These are phyloP conservation scores for Pelobates cultripes DNA, from an alignment of 2,797 vertebrate genomes.

Conservation along the genomic window DNA sequence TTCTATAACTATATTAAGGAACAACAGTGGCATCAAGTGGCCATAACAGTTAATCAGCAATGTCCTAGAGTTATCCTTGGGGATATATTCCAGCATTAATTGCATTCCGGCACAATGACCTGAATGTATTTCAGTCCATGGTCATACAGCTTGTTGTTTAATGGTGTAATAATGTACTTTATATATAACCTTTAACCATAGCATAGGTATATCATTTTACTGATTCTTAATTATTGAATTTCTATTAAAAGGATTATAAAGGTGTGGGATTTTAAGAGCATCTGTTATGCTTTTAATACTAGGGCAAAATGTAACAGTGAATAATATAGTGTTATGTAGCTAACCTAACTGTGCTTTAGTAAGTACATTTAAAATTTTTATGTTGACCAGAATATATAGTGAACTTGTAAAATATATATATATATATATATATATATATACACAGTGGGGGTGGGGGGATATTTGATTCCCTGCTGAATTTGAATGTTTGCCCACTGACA, in stretches of 20 bases:
- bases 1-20: constrained; percentile 26
- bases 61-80: constrained; percentile 23
- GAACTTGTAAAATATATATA: too few species aligned
- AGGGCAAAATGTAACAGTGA: background rate
- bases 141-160: constrained; percentile 40
- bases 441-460: too few species aligned
- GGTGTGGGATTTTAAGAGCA: constrained; percentile 62
- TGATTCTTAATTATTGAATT: constrained; percentile 49
- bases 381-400: too few species aligned
- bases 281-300: constrained; percentile 76
- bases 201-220: constrained; percentile 43
- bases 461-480: too few species aligned
- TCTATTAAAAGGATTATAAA: constrained; percentile 38
- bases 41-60: background rate
- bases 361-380: too few species aligned
- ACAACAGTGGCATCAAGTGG: constrained; percentile 22
- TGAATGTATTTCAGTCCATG: constrained; percentile 15
- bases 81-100: background rate
- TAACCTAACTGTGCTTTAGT: too few species aligned
- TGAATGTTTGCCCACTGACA: too few species aligned
- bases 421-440: too few species aligned
- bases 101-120: constrained; percentile 10
- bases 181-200: constrained; percentile 45
- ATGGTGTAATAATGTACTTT: constrained; percentile 49
- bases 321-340: too few species aligned